Conservation (phyloP, 2,888 invertebrate genomes). For the Dryadula phaetusa region DNA sequence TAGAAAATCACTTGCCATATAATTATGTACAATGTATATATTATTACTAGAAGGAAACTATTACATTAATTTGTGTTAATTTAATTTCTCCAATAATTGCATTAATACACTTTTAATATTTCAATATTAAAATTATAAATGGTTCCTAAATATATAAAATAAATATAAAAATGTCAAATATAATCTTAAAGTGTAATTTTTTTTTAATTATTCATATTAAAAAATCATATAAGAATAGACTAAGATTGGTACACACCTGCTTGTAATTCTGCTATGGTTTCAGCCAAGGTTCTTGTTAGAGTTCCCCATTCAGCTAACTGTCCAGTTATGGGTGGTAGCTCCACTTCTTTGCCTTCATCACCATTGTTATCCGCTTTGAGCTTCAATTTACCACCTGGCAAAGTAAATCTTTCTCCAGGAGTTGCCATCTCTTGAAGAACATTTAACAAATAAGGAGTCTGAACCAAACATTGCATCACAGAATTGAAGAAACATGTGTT, state of each 20-base stretch:
- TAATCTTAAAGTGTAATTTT: not conserved
- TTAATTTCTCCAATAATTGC: too few species aligned
- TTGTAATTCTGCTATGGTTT: slow-evolving; percentile 88
- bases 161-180: not conserved
- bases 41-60: too few species aligned
- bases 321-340: slow-evolving; percentile 86
- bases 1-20: too few species aligned
- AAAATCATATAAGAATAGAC: not conserved
- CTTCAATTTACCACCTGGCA: slow-evolving; percentile 89
- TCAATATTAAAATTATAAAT: too few species aligned
- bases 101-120: too few species aligned
- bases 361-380: slow-evolving; percentile 68
- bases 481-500: slow-evolving; percentile 99
- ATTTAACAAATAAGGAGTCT: slow-evolving; percentile 90
- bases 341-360: slow-evolving; percentile 79
- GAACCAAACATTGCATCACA: slow-evolving; percentile 95
- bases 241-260: slow-evolving; percentile 60
- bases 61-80: too few species aligned
- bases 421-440: slow-evolving; percentile 88
- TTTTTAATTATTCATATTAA: not conserved
- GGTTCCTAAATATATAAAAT: not conserved
- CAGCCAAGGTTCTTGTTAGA: slow-evolving; percentile 87
- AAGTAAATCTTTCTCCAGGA: slow-evolving; percentile 87
- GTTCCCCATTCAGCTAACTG: slow-evolving; percentile 88
- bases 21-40: too few species aligned